Base-by-base conservation (phyloP, 2,113 vertebrate species). In the Oophaga pumilio region DNA sequence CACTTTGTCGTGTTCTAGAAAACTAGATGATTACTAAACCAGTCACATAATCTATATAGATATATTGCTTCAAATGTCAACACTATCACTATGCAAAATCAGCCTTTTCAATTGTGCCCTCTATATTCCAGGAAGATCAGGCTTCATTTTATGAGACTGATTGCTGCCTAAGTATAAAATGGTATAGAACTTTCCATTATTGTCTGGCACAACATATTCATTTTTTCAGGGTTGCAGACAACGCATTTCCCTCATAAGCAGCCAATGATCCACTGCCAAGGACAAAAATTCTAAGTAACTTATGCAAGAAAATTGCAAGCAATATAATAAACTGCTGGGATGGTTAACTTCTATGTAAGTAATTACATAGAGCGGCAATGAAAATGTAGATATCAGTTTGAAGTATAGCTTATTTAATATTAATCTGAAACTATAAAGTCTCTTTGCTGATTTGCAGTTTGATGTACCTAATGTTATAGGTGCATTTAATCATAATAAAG, bases 361-460 rank as follows among this genome's bases (percentile, higher is more conserved):
- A 87, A 86, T 86, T 78, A n/a, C 74, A 86, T 50, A 59, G 43
- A 50, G 26, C 20, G 22, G 17, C 50, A 87, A 43, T 82, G 85
- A 71, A 82, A 82, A 62, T 52, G 66, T 52, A 74, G 64, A 50
- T 52, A 71, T 74, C 43, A 20, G 22, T 26, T 52, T 73, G 33
- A 71, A 82, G 56, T 64, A 74, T 87, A 74, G 56, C 78, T 62
- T 73, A 81, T 87, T 87, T 87, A 82, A 82, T 87, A 87, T 82
- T 60, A 82, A 81, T 73, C 64, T 28, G 50, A 28, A 73, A 17
- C 85, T 24, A 82, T 43, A 86, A 80, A 81, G 28, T 18, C 53
- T 71, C 28, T 82, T 43, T 74, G 62, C 85, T 73, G 26, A 87
- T 87, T 87, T 87, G 66, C 76, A 49, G 28, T 87, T 80, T 87